Evolutionary conservation across 1,140 invertebrate genomes (phyloP), one percentile per base, ranked within the genome.

Genomic region (Neodiprion virginianus): DNA sequence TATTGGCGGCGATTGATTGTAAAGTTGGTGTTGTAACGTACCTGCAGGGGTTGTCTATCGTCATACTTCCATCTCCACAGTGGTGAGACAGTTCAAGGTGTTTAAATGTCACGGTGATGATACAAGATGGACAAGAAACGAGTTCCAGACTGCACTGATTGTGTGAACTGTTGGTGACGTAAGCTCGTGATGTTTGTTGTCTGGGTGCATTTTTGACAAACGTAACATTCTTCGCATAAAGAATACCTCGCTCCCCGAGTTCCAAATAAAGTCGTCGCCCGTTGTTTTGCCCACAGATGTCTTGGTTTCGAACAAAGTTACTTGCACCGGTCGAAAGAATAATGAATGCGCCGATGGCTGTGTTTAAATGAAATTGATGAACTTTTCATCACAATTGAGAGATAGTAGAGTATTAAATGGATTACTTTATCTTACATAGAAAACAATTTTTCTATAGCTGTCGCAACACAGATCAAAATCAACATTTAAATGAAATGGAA

Each of bases 101-200:
- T 75, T 88, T 90, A 74, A 94, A 92, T 61, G 88, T 90, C 11
- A 94, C 86, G 7, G 90, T 86, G 21, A 94, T 91, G 48, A 94
- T 89, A 79, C 93, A 94, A 4, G 92, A 93, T 0, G 93, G 92
- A 80, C 93, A 94, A 8, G 93, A 93, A 8, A 93, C 90, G 67
- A 94, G 83, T 80, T 94, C 93, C 68, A 94, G 84, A 74, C 89
- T 91, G 80, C 93, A 94, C 74, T 92, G 91, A 71, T 91, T 88
- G 76, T 89, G 88, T 11, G 86, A 88, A 78, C 84, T 85, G 71
- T 88, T 88, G 3, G 79, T 79, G 66, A 79, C 70, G 70, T 82
- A 87, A 61, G 77, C 69, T 47, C 77, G 77, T 48, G 79, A 78
- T 0, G 69, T 14, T 10, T 82, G 70, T 49, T 82, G 81, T 48